These are phyloP conservation scores for Lasioglossum vierecki DNA, from an alignment of 2,888 invertebrate species.

Conservation along the genomic window DNA sequence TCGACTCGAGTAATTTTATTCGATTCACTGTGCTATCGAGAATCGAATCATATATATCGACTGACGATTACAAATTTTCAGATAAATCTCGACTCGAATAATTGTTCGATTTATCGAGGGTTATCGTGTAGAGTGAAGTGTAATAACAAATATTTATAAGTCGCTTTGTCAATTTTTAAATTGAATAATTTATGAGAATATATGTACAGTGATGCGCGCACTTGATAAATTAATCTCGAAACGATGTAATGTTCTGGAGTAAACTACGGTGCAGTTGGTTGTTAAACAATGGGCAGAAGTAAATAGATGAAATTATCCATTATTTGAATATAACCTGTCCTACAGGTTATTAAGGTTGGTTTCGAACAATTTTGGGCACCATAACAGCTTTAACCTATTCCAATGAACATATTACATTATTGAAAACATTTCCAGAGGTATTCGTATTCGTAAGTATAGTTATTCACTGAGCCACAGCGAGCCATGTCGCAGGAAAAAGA, in stretches of 20 bases:
- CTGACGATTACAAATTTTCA: background rate
- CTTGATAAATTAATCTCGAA: background rate
- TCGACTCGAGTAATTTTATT: background rate
- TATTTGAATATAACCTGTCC: background rate
- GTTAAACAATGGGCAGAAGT: background rate
- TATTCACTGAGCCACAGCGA: too few species aligned
- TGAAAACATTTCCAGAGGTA: too few species aligned
- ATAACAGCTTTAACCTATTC: too few species aligned
- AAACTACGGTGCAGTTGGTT: background rate
- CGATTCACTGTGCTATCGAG: background rate
- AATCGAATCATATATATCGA: background rate
- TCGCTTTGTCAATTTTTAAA: background rate
- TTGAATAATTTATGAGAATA: background rate
- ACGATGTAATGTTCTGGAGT: background rate
- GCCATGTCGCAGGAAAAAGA: slow-evolving; percentile 29
- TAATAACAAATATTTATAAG: background rate
- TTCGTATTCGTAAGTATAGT: too few species aligned
- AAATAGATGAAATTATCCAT: background rate
- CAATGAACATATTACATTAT: too few species aligned
- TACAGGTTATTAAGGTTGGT: too few species aligned
- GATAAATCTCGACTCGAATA: background rate
- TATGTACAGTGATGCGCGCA: background rate
- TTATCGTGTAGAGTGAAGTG: background rate
- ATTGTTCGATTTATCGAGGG: background rate
- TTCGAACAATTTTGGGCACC: too few species aligned